A percentile compares a stretch with the other conserved stretches of the same genome.
These are phyloP conservation scores for Colletes gigas DNA, from an alignment of 1,140 invertebrate genomes.

Conservation along the genomic window DNA sequence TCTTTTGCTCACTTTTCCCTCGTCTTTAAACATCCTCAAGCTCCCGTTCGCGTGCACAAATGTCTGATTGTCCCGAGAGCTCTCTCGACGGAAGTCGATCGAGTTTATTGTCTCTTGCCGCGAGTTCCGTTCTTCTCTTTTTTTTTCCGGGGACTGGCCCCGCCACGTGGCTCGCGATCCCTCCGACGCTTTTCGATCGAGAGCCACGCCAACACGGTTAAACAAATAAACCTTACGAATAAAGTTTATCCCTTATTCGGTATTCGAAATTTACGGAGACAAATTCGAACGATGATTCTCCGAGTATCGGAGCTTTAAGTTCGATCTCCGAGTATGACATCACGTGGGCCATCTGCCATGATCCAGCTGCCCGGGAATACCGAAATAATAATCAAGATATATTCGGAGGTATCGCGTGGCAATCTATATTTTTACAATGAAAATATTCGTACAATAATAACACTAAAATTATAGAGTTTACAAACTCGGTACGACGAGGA, in stretches of 20 bases:
- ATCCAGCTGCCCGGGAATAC: slow-evolving; percentile 49
- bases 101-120: slow-evolving; percentile 62
- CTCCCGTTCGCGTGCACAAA: slow-evolving; percentile 37
- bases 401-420: slow-evolving; percentile 40
- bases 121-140: slow-evolving; percentile 56
- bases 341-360: slow-evolving; percentile 60
- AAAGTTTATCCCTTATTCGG: no score
- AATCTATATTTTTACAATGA: no score
- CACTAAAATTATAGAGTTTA: no score
- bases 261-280: no score
- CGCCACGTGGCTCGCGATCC: slow-evolving; percentile 38
- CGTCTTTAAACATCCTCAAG: slow-evolving; percentile 67
- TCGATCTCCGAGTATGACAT: slow-evolving; percentile 47
- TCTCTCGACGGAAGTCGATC: slow-evolving; percentile 65
- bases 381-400: slow-evolving; percentile 56
- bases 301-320: slow-evolving; percentile 20
- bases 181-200: no score
- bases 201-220: no score
- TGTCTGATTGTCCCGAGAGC: slow-evolving; percentile 51
- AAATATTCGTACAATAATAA: no score
- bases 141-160: slow-evolving; percentile 60
- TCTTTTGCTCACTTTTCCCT: slow-evolving; percentile 48
- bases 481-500: no score
- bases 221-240: no score
- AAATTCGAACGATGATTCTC: background rate